Percentiles rank a stretch among this genome's conserved stretches.
Conservation (phyloP, 2,888 invertebrate species). For the Alitta virens region DNA sequence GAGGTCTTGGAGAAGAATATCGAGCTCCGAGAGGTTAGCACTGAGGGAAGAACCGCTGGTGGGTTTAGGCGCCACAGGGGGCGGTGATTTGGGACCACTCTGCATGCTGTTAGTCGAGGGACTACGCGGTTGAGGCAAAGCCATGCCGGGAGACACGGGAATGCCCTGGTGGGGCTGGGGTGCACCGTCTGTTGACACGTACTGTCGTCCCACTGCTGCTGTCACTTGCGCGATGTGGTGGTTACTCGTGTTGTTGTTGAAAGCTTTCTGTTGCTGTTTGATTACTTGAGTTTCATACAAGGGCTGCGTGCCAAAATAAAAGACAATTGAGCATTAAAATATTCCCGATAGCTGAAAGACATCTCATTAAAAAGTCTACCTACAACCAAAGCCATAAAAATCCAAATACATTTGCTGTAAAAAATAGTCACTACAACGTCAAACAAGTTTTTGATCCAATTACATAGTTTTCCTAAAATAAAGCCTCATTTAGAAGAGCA, state of each 20-base stretch:
- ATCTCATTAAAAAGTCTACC: too few relatives aligned
- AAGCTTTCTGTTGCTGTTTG: neutral
- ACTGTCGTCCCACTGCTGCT: too few relatives aligned
- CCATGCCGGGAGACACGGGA: slow-evolving; percentile 1
- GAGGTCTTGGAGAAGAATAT: slow-evolving; percentile 85
- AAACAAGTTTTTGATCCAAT: too few relatives aligned
- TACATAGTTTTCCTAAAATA: too few relatives aligned
- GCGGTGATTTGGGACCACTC: neutral
- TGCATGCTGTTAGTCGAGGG: neutral
- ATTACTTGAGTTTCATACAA: neutral
- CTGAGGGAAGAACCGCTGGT: slow-evolving; percentile 39
- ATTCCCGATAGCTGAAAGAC: too few relatives aligned
- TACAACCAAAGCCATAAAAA: too few relatives aligned
- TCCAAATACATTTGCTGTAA: too few relatives aligned
- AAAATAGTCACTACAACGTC: too few relatives aligned
- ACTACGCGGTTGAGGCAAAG: neutral
- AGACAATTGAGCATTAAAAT: too few relatives aligned
- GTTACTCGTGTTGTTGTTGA: neutral
- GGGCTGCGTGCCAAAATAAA: neutral
- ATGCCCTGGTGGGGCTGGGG: slow-evolving; percentile 4
- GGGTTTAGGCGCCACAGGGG: slow-evolving; percentile 1
- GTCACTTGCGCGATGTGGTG: neutral
- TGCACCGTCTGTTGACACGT: neutral
- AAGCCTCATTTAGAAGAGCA: too few relatives aligned
- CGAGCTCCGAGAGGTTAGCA: slow-evolving; percentile 85